Base-by-base conservation (phyloP, 2,797 vertebrate genomes). In the Paratrypauchen microcephalus region DNA sequence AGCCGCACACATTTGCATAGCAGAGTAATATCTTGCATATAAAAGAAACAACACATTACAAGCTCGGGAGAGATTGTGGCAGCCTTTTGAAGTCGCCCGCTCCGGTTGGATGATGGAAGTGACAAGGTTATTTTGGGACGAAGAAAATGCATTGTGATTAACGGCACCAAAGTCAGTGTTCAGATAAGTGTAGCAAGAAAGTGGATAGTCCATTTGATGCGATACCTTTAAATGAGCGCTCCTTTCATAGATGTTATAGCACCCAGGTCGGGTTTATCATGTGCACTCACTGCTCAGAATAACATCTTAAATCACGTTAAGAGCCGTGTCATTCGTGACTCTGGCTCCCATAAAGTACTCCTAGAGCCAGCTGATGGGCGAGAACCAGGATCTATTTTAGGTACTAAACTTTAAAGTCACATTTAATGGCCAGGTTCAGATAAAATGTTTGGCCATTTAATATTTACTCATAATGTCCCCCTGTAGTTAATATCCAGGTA, bases 251-350 rank as follows among this genome's bases (percentile, higher is more conserved):
- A 83, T 83, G 81, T 82, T 69, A 83, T 73, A 68, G 71, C 72
- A 79, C 84, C 70, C 60, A 68, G 79, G 66, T 79, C 50, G 68
- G 77, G 70, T 91, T 92, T 86, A 91, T 92, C 79, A 78, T 82
- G 66, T 57, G 66, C 78, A 76, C 82, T 87, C 83, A 80, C 68
- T 76, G 63, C 59, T 69, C 73, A 75, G 72, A 88, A 91, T 88
- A 88, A 88, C 86, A 81, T 82, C 78, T 83, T 93, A 88, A 91
- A 93, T 93, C 92, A 92, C 81, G 62, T 67, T 70, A 66, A 89
- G 81, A 85, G 79, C 77, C 76, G 21, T 78, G 89, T 83, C 83
- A 76, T 81, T 73, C 67, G 74, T 77, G 82, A 81, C 79, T 24
- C 68, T 32, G 47, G 56, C 74, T 79, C 79, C 80, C 23, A 39